Conservation (phyloP, 2,888 invertebrate species). For the Cenopis cana region DNA sequence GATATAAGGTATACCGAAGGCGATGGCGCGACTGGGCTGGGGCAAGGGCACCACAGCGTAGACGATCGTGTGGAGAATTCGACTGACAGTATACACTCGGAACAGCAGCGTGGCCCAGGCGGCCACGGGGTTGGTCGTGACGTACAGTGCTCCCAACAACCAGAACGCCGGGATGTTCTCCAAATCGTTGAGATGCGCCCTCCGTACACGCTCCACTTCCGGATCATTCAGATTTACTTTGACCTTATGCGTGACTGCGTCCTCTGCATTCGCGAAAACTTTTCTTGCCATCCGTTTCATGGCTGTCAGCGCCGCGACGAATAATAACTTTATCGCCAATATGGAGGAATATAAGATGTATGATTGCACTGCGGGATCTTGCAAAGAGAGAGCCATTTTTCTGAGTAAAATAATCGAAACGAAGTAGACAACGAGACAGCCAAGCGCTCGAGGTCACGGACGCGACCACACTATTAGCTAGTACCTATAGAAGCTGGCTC, state of each 20-base stretch:
- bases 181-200: conserved; percentile 86
- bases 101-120: conserved; percentile 62
- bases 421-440: not conserved
- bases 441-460: conserved; percentile 9
- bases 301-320: conserved; percentile 18
- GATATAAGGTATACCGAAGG: conserved; percentile 45
- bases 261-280: conserved; percentile 36
- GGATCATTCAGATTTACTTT: conserved; percentile 71
- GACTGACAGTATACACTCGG: conserved; percentile 72
- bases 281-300: conserved; percentile 51
- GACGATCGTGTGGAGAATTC: conserved; percentile 82
- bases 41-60: conserved; percentile 81
- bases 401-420: not conserved
- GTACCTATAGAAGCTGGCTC: too few relatives aligned
- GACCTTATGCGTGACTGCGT: conserved; percentile 54
- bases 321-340: conserved; percentile 43
- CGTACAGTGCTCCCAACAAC: conserved; percentile 77
- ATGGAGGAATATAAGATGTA: conserved; percentile 44
- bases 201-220: conserved; percentile 80
- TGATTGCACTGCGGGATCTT: conserved; percentile 44
- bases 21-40: conserved; percentile 61
- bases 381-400: conserved; percentile 37
- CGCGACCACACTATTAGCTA: too few relatives aligned
- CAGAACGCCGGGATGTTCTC: conserved; percentile 86
- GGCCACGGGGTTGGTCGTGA: conserved; percentile 75